These are phyloP conservation scores for Hemiscyllium ocellatum DNA, from an alignment of 2,113 vertebrate genomes.

Conservation along the genomic window DNA sequence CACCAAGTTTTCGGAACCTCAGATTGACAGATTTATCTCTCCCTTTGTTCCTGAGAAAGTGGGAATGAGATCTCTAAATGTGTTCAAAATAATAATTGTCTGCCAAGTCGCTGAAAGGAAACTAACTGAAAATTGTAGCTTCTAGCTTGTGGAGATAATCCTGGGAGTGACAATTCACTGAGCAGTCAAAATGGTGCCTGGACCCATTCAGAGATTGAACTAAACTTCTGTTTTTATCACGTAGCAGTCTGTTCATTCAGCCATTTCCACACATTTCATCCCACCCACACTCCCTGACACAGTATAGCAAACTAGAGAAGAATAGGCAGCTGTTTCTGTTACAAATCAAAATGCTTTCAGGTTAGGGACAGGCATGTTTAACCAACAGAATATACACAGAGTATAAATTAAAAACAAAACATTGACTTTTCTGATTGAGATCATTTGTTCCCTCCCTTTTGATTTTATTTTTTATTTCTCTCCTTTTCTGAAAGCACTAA, in stretches of 20 bases:
- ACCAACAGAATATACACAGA: background rate
- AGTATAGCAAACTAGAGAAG: background rate
- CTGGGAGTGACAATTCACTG: too few relatives aligned
- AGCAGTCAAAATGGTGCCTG: background rate
- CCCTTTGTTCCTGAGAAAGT: background rate
- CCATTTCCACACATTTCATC: background rate
- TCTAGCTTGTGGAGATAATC: background rate
- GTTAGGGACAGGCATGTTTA: background rate
- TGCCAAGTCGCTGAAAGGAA: background rate
- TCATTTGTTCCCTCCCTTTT: background rate
- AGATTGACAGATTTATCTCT: background rate
- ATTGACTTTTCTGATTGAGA: background rate
- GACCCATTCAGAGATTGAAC: background rate
- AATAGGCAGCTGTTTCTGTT: too few relatives aligned
- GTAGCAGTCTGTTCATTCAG: background rate
- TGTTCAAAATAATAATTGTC: background rate
- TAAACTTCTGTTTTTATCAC: background rate
- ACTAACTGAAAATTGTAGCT: background rate
- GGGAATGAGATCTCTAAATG: background rate
- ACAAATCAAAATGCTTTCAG: background rate
- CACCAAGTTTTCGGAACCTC: background rate
- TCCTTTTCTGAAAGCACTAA: background rate
- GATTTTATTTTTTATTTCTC: background rate
- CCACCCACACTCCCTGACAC: background rate
- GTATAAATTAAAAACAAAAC: background rate